These are phyloP conservation scores for Sebastes matsubarae DNA, from an alignment of 2,797 vertebrate species.

Conservation along the genomic window DNA sequence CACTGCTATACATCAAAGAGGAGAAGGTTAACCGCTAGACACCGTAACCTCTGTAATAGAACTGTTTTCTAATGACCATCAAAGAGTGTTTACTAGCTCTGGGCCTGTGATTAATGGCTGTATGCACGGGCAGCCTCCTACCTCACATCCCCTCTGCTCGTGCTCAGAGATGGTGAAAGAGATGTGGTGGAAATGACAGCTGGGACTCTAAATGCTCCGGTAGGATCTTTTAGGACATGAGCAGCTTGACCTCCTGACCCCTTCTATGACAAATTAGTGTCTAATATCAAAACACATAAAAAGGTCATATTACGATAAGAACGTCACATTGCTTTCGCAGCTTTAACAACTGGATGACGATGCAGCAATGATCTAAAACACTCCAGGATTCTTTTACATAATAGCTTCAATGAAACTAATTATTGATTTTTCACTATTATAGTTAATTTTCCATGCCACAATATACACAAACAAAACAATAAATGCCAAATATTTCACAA, in stretches of 20 bases:
- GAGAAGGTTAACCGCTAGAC: conserved; percentile 79
- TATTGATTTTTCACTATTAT: not conserved
- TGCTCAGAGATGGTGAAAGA: conserved; percentile 42
- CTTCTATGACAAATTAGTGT: not conserved
- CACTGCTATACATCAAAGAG: conserved; percentile 71
- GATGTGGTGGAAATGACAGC: conserved; percentile 43
- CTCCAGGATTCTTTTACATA: not conserved
- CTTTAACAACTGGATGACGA: not conserved
- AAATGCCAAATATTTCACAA: not conserved
- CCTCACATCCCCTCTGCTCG: conserved; percentile 28
- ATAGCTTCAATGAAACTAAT: not conserved
- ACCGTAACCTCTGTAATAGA: conserved; percentile 79
- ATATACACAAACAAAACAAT: not conserved
- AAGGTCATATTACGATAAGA: not conserved
- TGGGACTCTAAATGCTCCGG: conserved; percentile 11
- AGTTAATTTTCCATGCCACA: not conserved
- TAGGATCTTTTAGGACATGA: conserved; percentile 1
- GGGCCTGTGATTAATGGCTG: conserved; percentile 72
- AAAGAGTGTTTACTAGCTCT: conserved; percentile 75
- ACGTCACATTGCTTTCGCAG: not conserved
- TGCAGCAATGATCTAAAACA: not conserved
- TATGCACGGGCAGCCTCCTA: conserved; percentile 42
- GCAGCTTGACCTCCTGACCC: conserved; percentile 10
- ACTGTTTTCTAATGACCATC: conserved; percentile 81
- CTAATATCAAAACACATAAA: not conserved